phyloP scores from a whole-genome alignment of 2,113 vertebrate genomes.

The Sporophila hypoxantha region DNA sequence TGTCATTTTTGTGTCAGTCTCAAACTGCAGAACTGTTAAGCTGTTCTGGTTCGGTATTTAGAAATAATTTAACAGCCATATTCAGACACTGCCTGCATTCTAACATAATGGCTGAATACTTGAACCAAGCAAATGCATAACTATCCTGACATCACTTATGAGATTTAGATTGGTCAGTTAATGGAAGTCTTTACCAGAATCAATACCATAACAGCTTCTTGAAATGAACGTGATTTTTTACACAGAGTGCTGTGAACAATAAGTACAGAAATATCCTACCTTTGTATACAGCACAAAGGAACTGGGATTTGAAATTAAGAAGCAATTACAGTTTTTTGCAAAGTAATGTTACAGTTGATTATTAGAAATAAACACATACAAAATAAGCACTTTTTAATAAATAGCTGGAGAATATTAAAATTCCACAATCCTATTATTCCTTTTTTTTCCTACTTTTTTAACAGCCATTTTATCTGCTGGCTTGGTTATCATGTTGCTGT shows the following conservation, averaged over 20 bases:
- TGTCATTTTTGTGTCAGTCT: conserved; percentile 80
- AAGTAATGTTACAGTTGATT: conserved; percentile 68
- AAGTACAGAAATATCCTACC: conserved; percentile 74
- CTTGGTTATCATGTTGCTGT: conserved; percentile 67
- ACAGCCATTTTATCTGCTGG: conserved; percentile 73
- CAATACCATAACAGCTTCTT: conserved; percentile 84
- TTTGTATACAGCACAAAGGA: conserved; percentile 73
- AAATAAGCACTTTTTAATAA: conserved; percentile 72
- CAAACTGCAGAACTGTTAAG: conserved; percentile 79
- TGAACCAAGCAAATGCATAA: conserved; percentile 79
- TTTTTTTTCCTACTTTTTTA: conserved; percentile 67
- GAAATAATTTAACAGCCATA: conserved; percentile 84
- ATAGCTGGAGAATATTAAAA: conserved; percentile 66
- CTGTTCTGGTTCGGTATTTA: conserved; percentile 81
- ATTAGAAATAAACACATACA: conserved; percentile 75
- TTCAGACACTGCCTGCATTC: conserved; percentile 77
- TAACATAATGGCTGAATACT: conserved; percentile 78
- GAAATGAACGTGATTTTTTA: conserved; percentile 80
- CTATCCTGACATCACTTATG: conserved; percentile 84
- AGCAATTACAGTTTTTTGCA: conserved; percentile 74
- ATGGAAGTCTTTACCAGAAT: conserved; percentile 85
- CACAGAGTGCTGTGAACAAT: conserved; percentile 73
- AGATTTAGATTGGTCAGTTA: conserved; percentile 86
- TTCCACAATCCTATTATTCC: conserved; percentile 65
- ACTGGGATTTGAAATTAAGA: conserved; percentile 72